A percentile compares a stretch with the other conserved stretches of the same genome.
Conservation (phyloP, 2,113 vertebrate genomes). For the Podiceps cristatus region DNA sequence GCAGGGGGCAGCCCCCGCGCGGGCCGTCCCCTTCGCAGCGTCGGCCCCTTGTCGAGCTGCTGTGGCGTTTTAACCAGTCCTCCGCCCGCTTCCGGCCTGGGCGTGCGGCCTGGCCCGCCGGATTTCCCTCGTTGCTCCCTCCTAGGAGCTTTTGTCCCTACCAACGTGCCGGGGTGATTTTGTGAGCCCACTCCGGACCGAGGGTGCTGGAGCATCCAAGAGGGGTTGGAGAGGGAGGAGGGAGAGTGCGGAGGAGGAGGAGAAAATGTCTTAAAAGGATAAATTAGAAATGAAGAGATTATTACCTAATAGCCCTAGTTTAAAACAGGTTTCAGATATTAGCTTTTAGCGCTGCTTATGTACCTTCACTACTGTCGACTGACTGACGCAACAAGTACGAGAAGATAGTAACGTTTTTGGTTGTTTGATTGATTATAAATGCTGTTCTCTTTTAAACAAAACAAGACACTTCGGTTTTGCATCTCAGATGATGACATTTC, state of each 20-base stretch:
- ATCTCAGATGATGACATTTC: background rate
- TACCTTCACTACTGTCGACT: accelerated
- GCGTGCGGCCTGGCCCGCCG: background rate
- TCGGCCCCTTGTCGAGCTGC: no score
- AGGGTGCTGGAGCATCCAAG: background rate
- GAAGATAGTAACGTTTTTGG: background rate
- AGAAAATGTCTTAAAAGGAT: background rate
- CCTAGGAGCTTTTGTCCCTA: accelerated
- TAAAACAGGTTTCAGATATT: background rate
- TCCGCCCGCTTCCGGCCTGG: background rate
- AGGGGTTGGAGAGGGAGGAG: background rate
- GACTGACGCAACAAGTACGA: background rate
- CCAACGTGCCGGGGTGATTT: accelerated
- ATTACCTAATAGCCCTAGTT: accelerated
- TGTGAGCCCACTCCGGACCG: accelerated
- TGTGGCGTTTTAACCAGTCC: background rate
- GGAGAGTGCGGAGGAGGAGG: background rate
- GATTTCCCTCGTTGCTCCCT: accelerated
- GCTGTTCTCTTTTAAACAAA: background rate
- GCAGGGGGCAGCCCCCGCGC: background rate
- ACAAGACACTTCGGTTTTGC: accelerated
- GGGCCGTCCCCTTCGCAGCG: accelerated
- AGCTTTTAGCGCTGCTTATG: background rate
- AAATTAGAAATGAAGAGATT: background rate
- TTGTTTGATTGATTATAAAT: background rate